These are phyloP conservation scores for Oxyteleia sp. DNA, from an alignment of 2,888 invertebrate species.

Conservation along the genomic window DNA sequence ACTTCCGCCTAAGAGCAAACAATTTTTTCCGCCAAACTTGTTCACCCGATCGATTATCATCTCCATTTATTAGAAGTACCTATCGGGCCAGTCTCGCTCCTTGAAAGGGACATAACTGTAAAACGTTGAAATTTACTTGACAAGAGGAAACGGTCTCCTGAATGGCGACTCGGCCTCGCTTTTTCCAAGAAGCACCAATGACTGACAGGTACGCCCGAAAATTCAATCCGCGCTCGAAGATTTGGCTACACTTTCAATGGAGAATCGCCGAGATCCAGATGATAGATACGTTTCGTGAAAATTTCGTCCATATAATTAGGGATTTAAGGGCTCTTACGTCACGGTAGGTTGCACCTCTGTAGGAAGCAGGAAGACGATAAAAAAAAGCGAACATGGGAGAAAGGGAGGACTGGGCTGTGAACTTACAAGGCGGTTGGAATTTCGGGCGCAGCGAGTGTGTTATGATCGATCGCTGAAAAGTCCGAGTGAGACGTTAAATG, in stretches of 20 bases:
- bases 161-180: neutral
- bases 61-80: slow-evolving; percentile 24
- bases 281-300: slow-evolving; percentile 77
- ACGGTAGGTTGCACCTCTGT: slow-evolving; percentile 65
- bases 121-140: slow-evolving; percentile 43
- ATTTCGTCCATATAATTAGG: slow-evolving; percentile 74
- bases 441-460: slow-evolving; percentile 40
- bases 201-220: slow-evolving; percentile 59
- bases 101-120: slow-evolving; percentile 10
- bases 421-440: slow-evolving; percentile 19
- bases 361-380: slow-evolving; percentile 50
- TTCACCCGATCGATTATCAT: slow-evolving; percentile 16
- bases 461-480: slow-evolving; percentile 70
- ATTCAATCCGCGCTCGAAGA: slow-evolving; percentile 57
- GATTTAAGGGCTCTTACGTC: slow-evolving; percentile 71
- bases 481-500: slow-evolving; percentile 58
- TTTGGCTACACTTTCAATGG: slow-evolving; percentile 51
- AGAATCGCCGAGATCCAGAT: slow-evolving; percentile 72
- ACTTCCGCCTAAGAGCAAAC: neutral
- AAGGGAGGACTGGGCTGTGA: neutral
- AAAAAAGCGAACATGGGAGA: slow-evolving; percentile 12
- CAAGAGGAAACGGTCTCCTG: slow-evolving; percentile 43
- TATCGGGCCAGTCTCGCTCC: slow-evolving; percentile 29
- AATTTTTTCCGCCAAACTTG: slow-evolving; percentile 9
- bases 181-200: slow-evolving; percentile 48